These are phyloP conservation scores for Drosophila mauritiana DNA, from an alignment of 1,140 invertebrate species.

Conservation along the genomic window DNA sequence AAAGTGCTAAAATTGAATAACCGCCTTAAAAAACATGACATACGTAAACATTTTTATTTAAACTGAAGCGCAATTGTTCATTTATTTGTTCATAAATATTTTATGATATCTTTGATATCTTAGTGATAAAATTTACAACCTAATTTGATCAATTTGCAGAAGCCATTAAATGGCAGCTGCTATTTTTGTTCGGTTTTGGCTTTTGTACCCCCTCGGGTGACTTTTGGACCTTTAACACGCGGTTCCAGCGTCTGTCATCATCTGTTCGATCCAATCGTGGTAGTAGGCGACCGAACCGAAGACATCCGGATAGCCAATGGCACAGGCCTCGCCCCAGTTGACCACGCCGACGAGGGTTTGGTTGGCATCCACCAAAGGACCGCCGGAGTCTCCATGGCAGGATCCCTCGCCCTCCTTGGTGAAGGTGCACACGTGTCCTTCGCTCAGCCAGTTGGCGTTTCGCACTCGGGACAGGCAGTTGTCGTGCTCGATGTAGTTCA, in stretches of 20 bases:
- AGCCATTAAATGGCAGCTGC: constrained; percentile 29
- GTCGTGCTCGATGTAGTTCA: constrained; percentile 52
- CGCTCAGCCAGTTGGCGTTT: constrained; percentile 58
- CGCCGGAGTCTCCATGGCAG: constrained; percentile 86
- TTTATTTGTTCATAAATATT: constrained; percentile 53
- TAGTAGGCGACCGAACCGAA: constrained; percentile 85
- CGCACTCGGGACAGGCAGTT: constrained; percentile 52
- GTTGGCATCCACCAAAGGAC: constrained; percentile 82
- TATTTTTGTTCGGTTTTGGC: constrained; percentile 52
- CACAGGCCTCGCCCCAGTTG: constrained; percentile 86
- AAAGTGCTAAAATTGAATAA: too few species aligned
- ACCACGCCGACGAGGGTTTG: constrained; percentile 84
- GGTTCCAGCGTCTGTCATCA: constrained; percentile 35
- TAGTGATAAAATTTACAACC: constrained; percentile 54
- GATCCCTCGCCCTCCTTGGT: constrained; percentile 87
- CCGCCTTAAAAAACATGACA: neutral
- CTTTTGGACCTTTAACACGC: constrained; percentile 39
- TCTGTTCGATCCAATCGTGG: constrained; percentile 71
- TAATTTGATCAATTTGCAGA: constrained; percentile 46
- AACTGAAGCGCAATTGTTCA: constrained; percentile 39
- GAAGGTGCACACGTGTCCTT: constrained; percentile 87
- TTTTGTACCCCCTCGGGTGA: constrained; percentile 33
- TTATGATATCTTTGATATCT: constrained; percentile 31
- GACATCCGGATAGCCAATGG: constrained; percentile 85
- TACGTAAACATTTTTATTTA: neutral